Evolutionary conservation across 2,888 invertebrate genomes (phyloP), one percentile per base, ranked within the genome.

Genomic region (Drosophila neutralis): DNA sequence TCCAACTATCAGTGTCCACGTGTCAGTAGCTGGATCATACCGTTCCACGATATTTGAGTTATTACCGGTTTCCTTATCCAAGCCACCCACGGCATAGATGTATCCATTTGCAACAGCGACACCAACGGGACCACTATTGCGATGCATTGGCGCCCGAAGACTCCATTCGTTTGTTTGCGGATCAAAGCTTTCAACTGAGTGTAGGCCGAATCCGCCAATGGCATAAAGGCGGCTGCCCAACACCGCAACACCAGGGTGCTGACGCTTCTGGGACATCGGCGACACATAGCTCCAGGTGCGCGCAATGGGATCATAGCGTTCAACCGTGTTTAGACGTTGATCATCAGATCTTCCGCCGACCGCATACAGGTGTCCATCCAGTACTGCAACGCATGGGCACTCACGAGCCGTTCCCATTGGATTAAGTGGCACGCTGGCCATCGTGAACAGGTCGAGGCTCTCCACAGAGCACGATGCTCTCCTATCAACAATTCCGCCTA

Each of bases 361-460:
- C 0, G 98, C 98, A 93, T 98, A 98, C 69, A 98, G 94, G 0
- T 98, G 97, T 0, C 94, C 95, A 63, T 96, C 95, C 53, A 97
- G 94, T 35, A 97, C 96, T 2, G 97, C 96, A 31, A 97, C 96
- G 15, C 96, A n/a, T n/a, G n/a, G n/a, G n/a, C n/a, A n/a, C n/a
- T n/a, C 96, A 3, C 98, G 94, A 91, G 97, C 98, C 11, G 98
- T 98, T 87, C 96, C 96, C 98, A 98, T 98, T 0, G 97, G 95
- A 40, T 97, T 96, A 75, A 98, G 92, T 24, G 95, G 95, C 61
- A 95, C 95, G 98, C 98, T 98, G 27, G 95, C 94, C 77, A 96
- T 95, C 2, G 96, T 95, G 70, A 96, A 95, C 75, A 98, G 94
- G 93, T 98, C 98, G 90, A 97, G 96, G 91, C 97, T 97, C 93